A percentile compares a stretch with the other conserved stretches of the same genome.
Conservation (phyloP, 53 echinoderm and acorn worm species). For the Hippasteria phrygiana region DNA sequence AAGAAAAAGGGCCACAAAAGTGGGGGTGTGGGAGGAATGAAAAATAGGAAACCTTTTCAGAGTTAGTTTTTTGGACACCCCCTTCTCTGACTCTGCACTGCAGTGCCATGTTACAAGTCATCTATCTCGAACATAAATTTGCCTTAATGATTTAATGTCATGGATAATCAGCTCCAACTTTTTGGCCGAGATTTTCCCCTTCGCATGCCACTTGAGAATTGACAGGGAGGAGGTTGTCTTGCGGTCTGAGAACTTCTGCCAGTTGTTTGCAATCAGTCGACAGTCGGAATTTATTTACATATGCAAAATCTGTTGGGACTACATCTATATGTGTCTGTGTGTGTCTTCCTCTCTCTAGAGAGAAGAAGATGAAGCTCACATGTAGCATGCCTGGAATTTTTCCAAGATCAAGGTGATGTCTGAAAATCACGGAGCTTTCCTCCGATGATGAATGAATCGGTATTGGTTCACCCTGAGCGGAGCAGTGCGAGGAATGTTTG, state of each 20-base stretch:
- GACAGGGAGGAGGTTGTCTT: too few relatives aligned
- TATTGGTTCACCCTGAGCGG: not conserved
- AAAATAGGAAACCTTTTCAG: too few relatives aligned
- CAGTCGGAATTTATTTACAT: not conserved
- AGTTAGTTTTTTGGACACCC: too few relatives aligned
- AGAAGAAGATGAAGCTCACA: not conserved
- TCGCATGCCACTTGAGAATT: not conserved
- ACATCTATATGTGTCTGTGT: not conserved
- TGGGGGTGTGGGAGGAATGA: too few relatives aligned
- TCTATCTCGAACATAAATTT: too few relatives aligned
- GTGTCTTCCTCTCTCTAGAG: not conserved
- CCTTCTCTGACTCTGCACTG: too few relatives aligned
- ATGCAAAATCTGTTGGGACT: too few relatives aligned
- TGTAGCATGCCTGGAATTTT: not conserved
- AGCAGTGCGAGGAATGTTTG: not conserved
- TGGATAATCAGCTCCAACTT: not conserved
- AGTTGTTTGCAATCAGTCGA: not conserved
- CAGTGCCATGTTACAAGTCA: too few relatives aligned
- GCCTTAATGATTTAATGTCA: not conserved
- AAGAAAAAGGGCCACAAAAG: too few relatives aligned
- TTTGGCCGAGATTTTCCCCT: not conserved
- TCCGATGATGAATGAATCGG: not conserved
- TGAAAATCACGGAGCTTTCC: too few relatives aligned
- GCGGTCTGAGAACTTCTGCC: not conserved
- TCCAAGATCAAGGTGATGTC: not conserved